phyloP scores from a whole-genome alignment of 2,797 vertebrate species.

The Leptodactylus fallax region DNA sequence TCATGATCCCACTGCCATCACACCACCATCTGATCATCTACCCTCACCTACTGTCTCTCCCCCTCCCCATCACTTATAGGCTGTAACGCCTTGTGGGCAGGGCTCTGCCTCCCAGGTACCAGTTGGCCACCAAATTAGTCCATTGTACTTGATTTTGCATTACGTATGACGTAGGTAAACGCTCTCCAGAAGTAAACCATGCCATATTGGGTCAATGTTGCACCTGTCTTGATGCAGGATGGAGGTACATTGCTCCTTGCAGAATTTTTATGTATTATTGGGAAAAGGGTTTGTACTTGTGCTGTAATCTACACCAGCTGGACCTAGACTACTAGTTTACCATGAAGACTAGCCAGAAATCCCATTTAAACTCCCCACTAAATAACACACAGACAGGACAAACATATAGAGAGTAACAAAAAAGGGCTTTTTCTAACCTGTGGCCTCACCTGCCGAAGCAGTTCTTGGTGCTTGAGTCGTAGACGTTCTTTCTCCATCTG shows the following conservation, averaged over 20 bases:
- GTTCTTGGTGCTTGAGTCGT: conserved; percentile 94
- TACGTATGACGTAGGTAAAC: too few species aligned
- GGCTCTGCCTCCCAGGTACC: too few species aligned
- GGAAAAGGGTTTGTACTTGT: background rate
- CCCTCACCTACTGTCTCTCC: too few species aligned
- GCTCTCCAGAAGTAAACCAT: too few species aligned
- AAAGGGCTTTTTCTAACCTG: conserved; percentile 84
- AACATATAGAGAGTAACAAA: conserved; percentile 68
- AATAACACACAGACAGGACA: conserved; percentile 30
- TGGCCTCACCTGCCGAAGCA: conserved; percentile 95
- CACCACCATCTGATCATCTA: too few species aligned
- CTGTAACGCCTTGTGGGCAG: too few species aligned
- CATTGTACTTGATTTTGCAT: too few species aligned
- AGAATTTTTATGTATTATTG: too few species aligned
- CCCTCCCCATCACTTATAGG: too few species aligned
- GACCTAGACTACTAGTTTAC: background rate
- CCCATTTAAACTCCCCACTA: background rate
- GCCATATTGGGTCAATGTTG: background rate
- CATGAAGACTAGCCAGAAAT: background rate
- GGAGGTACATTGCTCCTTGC: background rate
- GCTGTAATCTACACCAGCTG: background rate
- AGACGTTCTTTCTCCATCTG: conserved; percentile 95
- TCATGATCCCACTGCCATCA: too few species aligned
- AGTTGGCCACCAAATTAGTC: too few species aligned
- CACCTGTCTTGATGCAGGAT: background rate